Percentiles rank a stretch among this genome's conserved stretches.
phyloP scores from a whole-genome alignment of 2,113 vertebrate genomes.

The Triplophysa rosa region DNA sequence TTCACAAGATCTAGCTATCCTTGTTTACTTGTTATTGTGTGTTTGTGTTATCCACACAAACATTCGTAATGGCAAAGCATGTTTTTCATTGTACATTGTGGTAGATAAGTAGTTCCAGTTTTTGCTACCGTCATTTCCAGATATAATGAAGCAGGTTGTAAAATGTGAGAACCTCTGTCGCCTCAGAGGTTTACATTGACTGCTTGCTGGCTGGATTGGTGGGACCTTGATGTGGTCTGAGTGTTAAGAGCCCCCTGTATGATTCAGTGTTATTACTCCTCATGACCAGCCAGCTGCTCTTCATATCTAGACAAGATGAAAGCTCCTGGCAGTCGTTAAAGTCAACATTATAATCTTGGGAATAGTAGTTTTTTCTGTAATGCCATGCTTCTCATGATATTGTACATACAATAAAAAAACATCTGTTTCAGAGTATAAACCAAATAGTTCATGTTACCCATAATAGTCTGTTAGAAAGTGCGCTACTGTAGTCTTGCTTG shows the following conservation, averaged over 20 bases:
- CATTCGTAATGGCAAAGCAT: background rate
- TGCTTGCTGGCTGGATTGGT: constrained; percentile 35
- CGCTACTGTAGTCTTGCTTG: background rate
- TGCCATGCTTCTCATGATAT: constrained; percentile 19
- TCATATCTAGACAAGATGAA: constrained; percentile 66
- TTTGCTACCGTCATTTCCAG: constrained; percentile 22
- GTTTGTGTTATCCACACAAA: background rate
- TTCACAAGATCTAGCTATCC: background rate
- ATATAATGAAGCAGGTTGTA: constrained; percentile 46
- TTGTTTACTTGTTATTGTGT: background rate
- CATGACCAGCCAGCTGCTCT: constrained; percentile 69
- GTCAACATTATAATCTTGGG: constrained; percentile 66
- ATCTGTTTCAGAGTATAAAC: constrained; percentile 48
- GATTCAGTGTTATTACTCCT: constrained; percentile 52
- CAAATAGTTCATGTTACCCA: constrained; percentile 1
- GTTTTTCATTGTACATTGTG: constrained; percentile 40
- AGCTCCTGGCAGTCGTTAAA: constrained; percentile 64
- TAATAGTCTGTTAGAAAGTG: constrained; percentile 16
- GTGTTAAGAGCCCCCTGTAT: constrained; percentile 48
- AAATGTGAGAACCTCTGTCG: constrained; percentile 24
- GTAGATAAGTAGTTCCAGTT: constrained; percentile 22
- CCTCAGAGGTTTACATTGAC: background rate
- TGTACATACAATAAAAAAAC: constrained; percentile 46
- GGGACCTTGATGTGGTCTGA: constrained; percentile 56
- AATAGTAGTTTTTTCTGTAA: constrained; percentile 41